Evolutionary conservation across 2,113 vertebrate species (phyloP).

Genomic region (Gobius niger): DNA sequence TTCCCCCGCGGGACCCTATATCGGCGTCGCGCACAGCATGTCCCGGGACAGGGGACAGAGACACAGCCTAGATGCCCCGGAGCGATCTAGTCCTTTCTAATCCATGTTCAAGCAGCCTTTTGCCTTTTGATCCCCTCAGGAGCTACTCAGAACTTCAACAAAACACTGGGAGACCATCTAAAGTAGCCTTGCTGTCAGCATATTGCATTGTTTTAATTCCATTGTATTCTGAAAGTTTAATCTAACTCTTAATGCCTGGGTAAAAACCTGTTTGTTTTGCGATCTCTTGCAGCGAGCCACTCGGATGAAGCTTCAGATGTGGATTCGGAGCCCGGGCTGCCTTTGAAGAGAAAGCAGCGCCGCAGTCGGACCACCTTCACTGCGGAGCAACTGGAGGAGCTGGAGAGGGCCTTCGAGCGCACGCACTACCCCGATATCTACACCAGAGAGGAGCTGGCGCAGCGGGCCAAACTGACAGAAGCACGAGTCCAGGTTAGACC

Average conservation of each 20-base stretch:
- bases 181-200: constrained; percentile 56
- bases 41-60: constrained; percentile 55
- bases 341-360: constrained; percentile 95
- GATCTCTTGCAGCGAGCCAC: constrained; percentile 80
- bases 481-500: constrained; percentile 91
- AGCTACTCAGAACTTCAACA: constrained; percentile 63
- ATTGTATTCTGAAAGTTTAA: constrained; percentile 31
- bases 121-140: constrained; percentile 72
- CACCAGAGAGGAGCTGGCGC: constrained; percentile 95
- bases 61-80: constrained; percentile 61
- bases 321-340: constrained; percentile 95
- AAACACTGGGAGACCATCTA: constrained; percentile 57
- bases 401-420: constrained; percentile 96
- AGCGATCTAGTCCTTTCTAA: constrained; percentile 68
- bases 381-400: constrained; percentile 94
- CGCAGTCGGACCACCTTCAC: constrained; percentile 97
- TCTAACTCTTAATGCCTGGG: constrained; percentile 8
- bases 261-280: constrained; percentile 35
- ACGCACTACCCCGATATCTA: constrained; percentile 99
- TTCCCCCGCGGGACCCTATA: constrained; percentile 49
- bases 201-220: constrained; percentile 42
- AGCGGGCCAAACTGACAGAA: constrained; percentile 96
- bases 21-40: constrained; percentile 57
- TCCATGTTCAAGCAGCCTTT: constrained; percentile 72
- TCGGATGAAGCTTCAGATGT: constrained; percentile 98